These are phyloP conservation scores for Halcyon leucocephala DNA, from an alignment of 2,797 vertebrate genomes.

Conservation along the genomic window DNA sequence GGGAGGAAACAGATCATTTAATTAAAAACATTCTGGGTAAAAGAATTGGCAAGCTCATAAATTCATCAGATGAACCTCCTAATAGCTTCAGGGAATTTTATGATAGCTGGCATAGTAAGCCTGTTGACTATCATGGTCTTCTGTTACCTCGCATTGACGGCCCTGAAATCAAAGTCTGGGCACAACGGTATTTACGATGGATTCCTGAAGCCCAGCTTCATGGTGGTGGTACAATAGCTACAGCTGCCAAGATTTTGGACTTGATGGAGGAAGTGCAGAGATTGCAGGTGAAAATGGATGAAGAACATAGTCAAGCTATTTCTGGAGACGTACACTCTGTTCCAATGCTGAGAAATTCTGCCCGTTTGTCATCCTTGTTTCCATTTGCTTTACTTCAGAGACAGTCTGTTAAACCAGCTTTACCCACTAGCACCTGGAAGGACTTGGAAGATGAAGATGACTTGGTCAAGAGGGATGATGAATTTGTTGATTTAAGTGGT, in stretches of 20 bases:
- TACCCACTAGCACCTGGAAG: constrained; percentile 85
- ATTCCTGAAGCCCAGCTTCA: constrained; percentile 88
- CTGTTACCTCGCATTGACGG: constrained; percentile 84
- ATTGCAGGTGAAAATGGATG: constrained; percentile 79
- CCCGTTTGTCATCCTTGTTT: constrained; percentile 85
- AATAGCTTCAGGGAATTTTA: constrained; percentile 83
- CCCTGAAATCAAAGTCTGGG: constrained; percentile 85
- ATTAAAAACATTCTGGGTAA: constrained; percentile 89
- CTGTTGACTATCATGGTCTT: constrained; percentile 85
- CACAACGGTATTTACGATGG: constrained; percentile 89
- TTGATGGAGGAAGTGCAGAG: constrained; percentile 83
- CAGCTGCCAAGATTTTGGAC: constrained; percentile 81
- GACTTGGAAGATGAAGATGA: constrained; percentile 83
- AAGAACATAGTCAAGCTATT: constrained; percentile 35
- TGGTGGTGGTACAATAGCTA: constrained; percentile 82
- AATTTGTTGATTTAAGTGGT: constrained; percentile 78
- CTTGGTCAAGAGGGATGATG: constrained; percentile 84
- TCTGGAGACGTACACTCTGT: constrained; percentile 1
- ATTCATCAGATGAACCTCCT: constrained; percentile 82
- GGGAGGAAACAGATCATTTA: constrained; percentile 88
- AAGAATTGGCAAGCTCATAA: constrained; percentile 87
- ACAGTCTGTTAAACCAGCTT: constrained; percentile 82
- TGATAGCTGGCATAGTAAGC: constrained; percentile 84
- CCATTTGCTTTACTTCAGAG: constrained; percentile 84
- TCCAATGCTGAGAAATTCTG: constrained; percentile 65